Base-by-base conservation (phyloP, 2,113 vertebrate species). In the Halichoeres trimaculatus region DNA sequence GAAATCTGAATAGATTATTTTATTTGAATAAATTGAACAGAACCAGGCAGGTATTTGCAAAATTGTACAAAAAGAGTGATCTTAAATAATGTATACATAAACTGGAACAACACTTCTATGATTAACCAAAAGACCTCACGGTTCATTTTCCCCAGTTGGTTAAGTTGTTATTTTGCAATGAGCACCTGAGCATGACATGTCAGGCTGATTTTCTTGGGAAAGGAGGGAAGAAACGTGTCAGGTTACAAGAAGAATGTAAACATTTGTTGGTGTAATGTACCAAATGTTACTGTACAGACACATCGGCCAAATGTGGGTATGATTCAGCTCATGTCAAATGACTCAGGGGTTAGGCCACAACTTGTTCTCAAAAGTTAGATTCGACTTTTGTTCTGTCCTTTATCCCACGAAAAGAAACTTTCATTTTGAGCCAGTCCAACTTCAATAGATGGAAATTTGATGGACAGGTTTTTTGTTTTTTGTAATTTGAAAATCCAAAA, bases 201-300 rank as follows among this genome's bases (percentile, higher is more conserved):
- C 24, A 60, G 56, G 53, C 30, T 24, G 38, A 59, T 10, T 26
- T n/a, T 63, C 13, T 41, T 41, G 9, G 16, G 13, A 26, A 45
- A 6, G 11, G 30, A 36, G 23, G 70, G 81, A 48, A 77, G 75
- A 64, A 74, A 84, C 80, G 78, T 20, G 83, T 64, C 23, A 14
- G n/a, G n/a, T n/a, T n/a, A n/a, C n/a, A 74, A 47, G 1, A 23
- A 53, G 8, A 45, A 56, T 13, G 10, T 13, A 8, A 40, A 26
- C 36, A 30, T 13, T 34, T 69, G 9, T 3, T 64, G 17, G 54
- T 10, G 17, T 36, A 22, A 12, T 57, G 24, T 17, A 54, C 24
- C 23, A 14, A 54, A 24, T 8, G 22, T 23, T 8, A 54, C 52
- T 54, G 52, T 26, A 54, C 26, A 8, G 24, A 2, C 52, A 17